These are phyloP conservation scores for Chitala chitala DNA, from an alignment of 2,113 vertebrate genomes.

Conservation along the genomic window DNA sequence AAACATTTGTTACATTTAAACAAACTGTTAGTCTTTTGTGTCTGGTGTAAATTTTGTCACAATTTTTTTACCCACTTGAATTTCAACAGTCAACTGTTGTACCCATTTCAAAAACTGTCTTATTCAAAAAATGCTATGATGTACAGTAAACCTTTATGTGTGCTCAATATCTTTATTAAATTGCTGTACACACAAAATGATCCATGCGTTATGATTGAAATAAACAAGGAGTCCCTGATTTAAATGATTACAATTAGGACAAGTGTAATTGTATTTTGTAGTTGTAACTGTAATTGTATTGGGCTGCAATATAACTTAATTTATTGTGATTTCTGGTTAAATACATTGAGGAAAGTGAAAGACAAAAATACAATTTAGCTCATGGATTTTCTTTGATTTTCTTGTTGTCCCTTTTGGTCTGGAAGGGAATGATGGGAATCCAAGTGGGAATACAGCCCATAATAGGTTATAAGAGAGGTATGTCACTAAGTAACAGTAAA, in stretches of 20 bases:
- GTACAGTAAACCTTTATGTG: neutral
- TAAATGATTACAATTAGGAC: neutral
- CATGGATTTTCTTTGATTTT: neutral
- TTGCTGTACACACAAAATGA: neutral
- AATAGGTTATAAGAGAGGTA: neutral
- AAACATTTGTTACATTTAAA: neutral
- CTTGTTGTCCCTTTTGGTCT: conserved; percentile 4
- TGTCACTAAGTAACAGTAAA: neutral
- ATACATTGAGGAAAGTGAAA: conserved; percentile 26
- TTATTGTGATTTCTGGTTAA: conserved; percentile 22
- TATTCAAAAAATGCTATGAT: too few species aligned
- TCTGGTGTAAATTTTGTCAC: neutral
- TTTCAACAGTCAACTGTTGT: too few species aligned
- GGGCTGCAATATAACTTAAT: conserved; percentile 21
- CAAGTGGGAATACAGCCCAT: neutral
- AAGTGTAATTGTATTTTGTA: neutral
- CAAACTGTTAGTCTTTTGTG: neutral
- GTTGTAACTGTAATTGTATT: neutral
- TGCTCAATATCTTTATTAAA: conserved; percentile 1
- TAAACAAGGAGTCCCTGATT: neutral
- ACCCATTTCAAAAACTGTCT: too few species aligned
- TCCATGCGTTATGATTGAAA: neutral
- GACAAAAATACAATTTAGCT: conserved; percentile 13
- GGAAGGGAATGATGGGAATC: neutral
- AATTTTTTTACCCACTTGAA: too few species aligned